Percentiles rank a stretch among this genome's conserved stretches.
phyloP scores from a whole-genome alignment of 2,113 vertebrate species.

The Mustela lutreola region DNA sequence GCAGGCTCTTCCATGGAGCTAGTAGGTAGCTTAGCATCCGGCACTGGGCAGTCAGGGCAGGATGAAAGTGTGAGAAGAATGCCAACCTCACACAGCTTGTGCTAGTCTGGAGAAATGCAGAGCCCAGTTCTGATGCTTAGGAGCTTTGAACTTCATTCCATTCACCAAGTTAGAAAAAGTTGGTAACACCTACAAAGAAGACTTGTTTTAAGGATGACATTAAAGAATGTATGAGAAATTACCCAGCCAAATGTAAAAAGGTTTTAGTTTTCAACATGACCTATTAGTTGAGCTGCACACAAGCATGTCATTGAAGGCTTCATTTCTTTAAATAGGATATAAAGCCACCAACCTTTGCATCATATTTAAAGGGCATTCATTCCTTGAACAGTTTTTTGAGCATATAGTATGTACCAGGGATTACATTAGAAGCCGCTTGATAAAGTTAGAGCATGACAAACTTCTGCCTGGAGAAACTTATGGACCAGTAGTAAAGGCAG shows the following conservation, averaged over 20 bases:
- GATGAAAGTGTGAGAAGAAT: not conserved
- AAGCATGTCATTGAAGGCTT: not conserved
- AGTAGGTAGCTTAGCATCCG: not conserved
- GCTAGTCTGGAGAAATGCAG: not conserved
- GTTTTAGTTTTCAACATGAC: not conserved
- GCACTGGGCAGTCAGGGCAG: not conserved
- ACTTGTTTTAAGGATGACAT: not conserved
- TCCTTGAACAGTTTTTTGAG: not conserved
- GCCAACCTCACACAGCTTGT: fast-evolving
- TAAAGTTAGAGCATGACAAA: not conserved
- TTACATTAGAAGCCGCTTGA: not conserved
- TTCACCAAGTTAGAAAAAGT: not conserved
- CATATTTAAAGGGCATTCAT: not conserved
- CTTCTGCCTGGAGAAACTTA: not conserved
- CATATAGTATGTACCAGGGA: not conserved
- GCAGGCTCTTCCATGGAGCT: not conserved
- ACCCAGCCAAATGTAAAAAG: not conserved
- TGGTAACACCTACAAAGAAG: not conserved
- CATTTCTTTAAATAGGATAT: not conserved
- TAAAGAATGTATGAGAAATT: not conserved
- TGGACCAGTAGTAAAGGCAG: not conserved
- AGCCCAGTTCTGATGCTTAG: not conserved
- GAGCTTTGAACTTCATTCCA: not conserved
- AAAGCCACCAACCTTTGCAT: not conserved
- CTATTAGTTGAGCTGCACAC: not conserved